phyloP scores from a whole-genome alignment of 2,888 invertebrate genomes.

The Pachymerium ferrugineum region DNA sequence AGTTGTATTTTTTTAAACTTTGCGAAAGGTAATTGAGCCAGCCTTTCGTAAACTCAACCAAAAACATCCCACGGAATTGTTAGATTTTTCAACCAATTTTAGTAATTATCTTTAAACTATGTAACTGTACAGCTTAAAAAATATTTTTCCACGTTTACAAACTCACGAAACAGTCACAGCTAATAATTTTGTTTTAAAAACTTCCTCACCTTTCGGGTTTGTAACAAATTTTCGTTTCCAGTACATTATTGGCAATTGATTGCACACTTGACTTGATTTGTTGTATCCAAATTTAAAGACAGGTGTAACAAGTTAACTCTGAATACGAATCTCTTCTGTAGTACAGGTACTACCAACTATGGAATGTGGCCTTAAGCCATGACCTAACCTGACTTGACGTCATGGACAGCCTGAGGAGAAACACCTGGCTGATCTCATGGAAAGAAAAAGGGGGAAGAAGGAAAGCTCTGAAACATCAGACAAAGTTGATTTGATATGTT shows the following conservation, averaged over 20 bases:
- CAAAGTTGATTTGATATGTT: neutral
- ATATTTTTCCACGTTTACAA: no score
- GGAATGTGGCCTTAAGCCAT: conserved; percentile 10
- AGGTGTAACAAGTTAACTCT: neutral
- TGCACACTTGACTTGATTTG: neutral
- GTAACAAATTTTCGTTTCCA: no score
- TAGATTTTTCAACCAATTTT: no score
- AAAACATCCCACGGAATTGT: no score
- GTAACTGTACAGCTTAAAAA: no score
- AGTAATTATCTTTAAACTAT: no score
- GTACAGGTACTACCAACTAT: neutral
- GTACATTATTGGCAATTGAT: no score
- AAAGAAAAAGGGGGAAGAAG: conserved; percentile 2
- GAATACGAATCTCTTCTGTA: neutral
- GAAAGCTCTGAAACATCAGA: neutral
- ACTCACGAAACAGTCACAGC: no score
- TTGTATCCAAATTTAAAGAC: neutral
- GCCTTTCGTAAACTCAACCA: neutral
- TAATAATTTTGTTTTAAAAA: no score
- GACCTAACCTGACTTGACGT: neutral
- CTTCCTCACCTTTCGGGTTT: no score
- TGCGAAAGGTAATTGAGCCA: conserved; percentile 4
- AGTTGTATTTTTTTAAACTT: neutral
- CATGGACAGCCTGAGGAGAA: conserved; percentile 1
- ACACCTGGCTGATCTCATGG: conserved; percentile 1